Percentiles rank a stretch among this genome's conserved stretches.
Evolutionary conservation across 1,140 invertebrate species (phyloP).

Genomic region (Aethina tumida): DNA sequence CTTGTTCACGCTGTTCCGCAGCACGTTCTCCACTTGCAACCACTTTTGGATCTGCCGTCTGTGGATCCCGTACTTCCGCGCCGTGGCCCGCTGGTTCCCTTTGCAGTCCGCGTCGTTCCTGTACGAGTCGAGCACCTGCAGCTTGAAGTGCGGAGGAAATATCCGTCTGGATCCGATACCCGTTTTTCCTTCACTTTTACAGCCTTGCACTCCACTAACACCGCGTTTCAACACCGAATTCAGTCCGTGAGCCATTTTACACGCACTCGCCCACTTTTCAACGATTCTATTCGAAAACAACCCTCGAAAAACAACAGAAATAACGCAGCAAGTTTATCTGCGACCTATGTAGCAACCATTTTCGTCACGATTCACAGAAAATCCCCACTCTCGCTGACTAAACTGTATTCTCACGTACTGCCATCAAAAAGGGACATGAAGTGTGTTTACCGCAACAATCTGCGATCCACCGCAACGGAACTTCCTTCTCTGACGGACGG

Average conservation of each 20-base stretch:
- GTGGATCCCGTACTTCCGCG: conserved; percentile 78
- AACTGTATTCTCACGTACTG: conserved; percentile 35
- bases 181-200: conserved; percentile 37
- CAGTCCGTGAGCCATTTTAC: conserved; percentile 46
- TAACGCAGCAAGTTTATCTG: conserved; percentile 20
- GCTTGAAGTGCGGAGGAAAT: conserved; percentile 74
- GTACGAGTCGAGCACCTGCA: conserved; percentile 77
- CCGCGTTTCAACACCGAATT: conserved; percentile 43
- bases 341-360: conserved; percentile 35
- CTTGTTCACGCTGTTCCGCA: conserved; percentile 55
- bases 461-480: conserved; percentile 7
- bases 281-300: conserved; percentile 12
- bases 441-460: conserved; percentile 15
- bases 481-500: conserved; percentile 12
- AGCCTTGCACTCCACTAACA: conserved; percentile 33
- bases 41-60: conserved; percentile 81
- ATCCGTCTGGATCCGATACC: conserved; percentile 67
- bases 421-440: conserved; percentile 27
- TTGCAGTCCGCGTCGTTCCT: conserved; percentile 71
- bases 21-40: conserved; percentile 68
- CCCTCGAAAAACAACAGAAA: conserved; percentile 23
- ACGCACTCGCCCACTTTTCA: conserved; percentile 22
- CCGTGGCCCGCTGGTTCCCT: conserved; percentile 75
- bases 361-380: conserved; percentile 37
- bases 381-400: conserved; percentile 33